Evolutionary conservation across 2,113 vertebrate genomes (phyloP).

Genomic region (Cavia porcellus): DNA sequence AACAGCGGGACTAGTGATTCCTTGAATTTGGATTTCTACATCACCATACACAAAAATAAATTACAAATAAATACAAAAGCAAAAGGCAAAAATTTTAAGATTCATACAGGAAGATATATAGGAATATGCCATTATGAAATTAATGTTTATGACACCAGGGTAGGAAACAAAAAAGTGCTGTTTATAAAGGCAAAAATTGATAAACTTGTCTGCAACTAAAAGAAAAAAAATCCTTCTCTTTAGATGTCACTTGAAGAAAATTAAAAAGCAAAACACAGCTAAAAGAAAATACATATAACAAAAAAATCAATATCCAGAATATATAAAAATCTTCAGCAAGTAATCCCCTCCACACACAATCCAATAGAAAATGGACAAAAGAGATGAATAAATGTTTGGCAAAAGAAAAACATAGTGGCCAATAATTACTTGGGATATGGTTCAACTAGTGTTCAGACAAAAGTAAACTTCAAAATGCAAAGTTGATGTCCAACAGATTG

Average conservation of each 20-base stretch:
- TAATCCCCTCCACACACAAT: not conserved
- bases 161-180: not conserved
- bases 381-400: not conserved
- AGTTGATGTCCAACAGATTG: not conserved
- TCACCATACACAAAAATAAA: not conserved
- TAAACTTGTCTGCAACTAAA: not conserved
- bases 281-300: not conserved
- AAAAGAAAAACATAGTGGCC: not conserved
- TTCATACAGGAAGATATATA: not conserved
- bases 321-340: not conserved
- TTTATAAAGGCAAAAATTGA: not conserved
- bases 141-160: not conserved
- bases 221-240: not conserved
- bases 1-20: not conserved
- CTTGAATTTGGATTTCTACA: too few species aligned
- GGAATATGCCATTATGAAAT: not conserved
- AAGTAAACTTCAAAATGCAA: not conserved
- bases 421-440: not conserved
- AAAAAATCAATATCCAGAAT: not conserved
- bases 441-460: not conserved
- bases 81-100: not conserved
- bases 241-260: not conserved
- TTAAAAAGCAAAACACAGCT: not conserved
- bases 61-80: not conserved
- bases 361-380: not conserved